A percentile compares a stretch with the other conserved stretches of the same genome.
phyloP scores from a whole-genome alignment of 2,113 vertebrate species.

The Pogona vitticeps region DNA sequence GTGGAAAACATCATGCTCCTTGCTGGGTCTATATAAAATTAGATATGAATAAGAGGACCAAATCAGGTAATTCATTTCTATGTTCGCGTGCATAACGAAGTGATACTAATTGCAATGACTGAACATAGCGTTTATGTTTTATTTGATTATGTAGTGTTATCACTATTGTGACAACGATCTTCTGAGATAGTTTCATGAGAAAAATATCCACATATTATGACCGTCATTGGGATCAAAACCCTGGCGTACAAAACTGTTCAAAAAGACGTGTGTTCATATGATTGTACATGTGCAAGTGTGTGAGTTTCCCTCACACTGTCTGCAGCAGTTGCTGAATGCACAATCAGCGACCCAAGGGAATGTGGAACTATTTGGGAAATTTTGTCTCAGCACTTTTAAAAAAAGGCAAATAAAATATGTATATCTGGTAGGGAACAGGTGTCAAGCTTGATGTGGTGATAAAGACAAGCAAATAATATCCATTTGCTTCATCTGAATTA shows the following conservation, averaged over 20 bases:
- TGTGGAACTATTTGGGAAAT: background rate
- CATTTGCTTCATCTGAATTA: background rate
- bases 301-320: too few species aligned
- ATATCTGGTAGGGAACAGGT: background rate
- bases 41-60: background rate
- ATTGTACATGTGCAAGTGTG: too few species aligned
- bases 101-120: background rate
- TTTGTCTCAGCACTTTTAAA: background rate
- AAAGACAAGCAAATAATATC: background rate
- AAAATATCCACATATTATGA: too few species aligned
- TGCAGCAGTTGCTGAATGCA: background rate
- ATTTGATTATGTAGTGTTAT: background rate
- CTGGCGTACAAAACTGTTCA: too few species aligned
- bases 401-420: background rate
- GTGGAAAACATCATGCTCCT: too few species aligned
- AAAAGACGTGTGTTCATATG: too few species aligned
- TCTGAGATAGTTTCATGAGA: background rate
- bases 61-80: background rate
- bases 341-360: slow-evolving; percentile 21
- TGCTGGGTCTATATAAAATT: too few species aligned
- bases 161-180: background rate
- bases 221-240: too few species aligned
- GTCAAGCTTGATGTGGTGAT: background rate
- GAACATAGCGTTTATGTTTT: background rate
- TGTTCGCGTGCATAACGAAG: background rate